These are phyloP conservation scores for Orussus abietinus DNA, from an alignment of 1,140 invertebrate species.

Conservation along the genomic window DNA sequence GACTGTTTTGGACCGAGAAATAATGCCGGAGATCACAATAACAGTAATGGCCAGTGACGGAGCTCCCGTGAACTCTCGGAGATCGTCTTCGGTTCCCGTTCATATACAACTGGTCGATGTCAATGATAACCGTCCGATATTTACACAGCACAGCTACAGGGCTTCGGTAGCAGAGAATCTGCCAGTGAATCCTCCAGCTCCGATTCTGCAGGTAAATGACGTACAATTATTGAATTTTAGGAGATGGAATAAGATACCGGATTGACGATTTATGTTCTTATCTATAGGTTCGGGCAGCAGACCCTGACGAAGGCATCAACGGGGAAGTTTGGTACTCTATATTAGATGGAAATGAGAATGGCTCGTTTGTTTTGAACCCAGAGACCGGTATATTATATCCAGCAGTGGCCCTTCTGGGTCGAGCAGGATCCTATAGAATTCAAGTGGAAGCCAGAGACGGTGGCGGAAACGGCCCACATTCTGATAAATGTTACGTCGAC, in stretches of 20 bases:
- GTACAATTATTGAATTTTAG: too few relatives aligned
- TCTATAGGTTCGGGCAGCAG: conserved; percentile 62
- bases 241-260: neutral
- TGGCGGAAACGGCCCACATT: conserved; percentile 61
- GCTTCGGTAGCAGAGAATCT: conserved; percentile 81
- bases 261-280: conserved; percentile 8
- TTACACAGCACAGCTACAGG: conserved; percentile 69
- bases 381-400: conserved; percentile 76
- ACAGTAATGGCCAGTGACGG: conserved; percentile 77
- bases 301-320: conserved; percentile 74
- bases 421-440: conserved; percentile 63
- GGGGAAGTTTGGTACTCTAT: conserved; percentile 74
- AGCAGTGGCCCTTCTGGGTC: conserved; percentile 63
- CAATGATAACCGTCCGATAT: conserved; percentile 80
- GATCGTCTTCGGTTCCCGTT: conserved; percentile 70
- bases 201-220: conserved; percentile 66
- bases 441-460: conserved; percentile 72
- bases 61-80: conserved; percentile 64
- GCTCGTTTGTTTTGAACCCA: conserved; percentile 69
- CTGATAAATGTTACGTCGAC: conserved; percentile 68
- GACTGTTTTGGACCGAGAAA: conserved; percentile 76
- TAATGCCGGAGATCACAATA: conserved; percentile 65
- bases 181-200: conserved; percentile 68
- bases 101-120: conserved; percentile 76
- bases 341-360: conserved; percentile 64